These are phyloP conservation scores for Camarhynchus parvulus DNA, from an alignment of 2,113 vertebrate genomes.

Conservation along the genomic window DNA sequence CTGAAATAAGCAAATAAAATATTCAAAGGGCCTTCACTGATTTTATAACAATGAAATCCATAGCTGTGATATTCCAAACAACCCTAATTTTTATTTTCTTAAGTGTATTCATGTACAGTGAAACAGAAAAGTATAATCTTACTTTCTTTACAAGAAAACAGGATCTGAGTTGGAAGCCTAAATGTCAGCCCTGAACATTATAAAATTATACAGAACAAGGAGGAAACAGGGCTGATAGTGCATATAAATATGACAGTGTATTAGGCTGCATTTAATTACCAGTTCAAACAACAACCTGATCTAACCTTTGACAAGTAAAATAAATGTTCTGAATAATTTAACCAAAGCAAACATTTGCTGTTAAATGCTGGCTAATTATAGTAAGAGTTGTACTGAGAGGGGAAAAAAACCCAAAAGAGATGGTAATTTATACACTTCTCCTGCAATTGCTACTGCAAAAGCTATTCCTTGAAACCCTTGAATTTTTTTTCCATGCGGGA, in stretches of 20 bases:
- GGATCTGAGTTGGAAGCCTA: slow-evolving; percentile 53
- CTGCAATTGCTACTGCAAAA: slow-evolving; percentile 64
- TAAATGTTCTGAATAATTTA: slow-evolving; percentile 89
- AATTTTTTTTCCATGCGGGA: slow-evolving; percentile 21
- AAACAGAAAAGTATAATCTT: background rate
- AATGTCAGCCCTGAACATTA: slow-evolving; percentile 68
- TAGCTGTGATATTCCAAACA: background rate
- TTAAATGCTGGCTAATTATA: slow-evolving; percentile 87
- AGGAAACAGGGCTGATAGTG: slow-evolving; percentile 70
- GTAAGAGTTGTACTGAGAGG: slow-evolving; percentile 73
- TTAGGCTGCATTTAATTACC: slow-evolving; percentile 80
- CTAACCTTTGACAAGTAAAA: slow-evolving; percentile 85
- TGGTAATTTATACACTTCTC: slow-evolving; percentile 79
- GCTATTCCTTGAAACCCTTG: slow-evolving; percentile 65
- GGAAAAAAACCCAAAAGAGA: slow-evolving; percentile 54
- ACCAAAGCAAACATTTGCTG: slow-evolving; percentile 88
- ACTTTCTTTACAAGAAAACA: slow-evolving; percentile 27
- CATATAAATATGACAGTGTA: slow-evolving; percentile 76
- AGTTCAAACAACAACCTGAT: slow-evolving; percentile 84
- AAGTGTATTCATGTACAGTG: background rate
- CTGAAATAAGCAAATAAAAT: background rate
- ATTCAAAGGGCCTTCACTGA: background rate
- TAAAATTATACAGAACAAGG: slow-evolving; percentile 72
- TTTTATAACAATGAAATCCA: background rate
- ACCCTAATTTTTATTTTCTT: background rate